A percentile compares a stretch with the other conserved stretches of the same genome.
Conservation (phyloP, 2,113 vertebrate species). For the Xenopus laevis region DNA sequence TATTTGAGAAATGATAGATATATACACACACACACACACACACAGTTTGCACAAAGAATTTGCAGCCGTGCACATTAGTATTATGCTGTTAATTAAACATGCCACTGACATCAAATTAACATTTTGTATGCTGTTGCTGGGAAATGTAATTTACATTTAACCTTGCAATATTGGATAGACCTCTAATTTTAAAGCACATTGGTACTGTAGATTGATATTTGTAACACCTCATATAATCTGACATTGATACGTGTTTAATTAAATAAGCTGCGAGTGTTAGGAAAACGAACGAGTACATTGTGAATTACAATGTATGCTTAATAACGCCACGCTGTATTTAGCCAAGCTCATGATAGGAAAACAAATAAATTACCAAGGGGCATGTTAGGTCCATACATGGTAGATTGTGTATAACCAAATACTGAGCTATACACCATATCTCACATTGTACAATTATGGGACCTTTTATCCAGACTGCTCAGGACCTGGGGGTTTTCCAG, state of each 20-base stretch:
- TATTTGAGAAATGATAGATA: no score
- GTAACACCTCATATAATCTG: constrained; percentile 25
- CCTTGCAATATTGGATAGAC: constrained; percentile 5
- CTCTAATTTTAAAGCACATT: constrained; percentile 3
- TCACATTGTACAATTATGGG: no score
- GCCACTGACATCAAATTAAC: constrained; percentile 36
- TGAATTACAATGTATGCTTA: not conserved
- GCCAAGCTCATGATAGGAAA: not conserved
- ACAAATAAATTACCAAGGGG: not conserved
- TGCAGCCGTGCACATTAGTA: constrained; percentile 20
- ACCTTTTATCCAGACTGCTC: no score
- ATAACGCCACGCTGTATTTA: not conserved
- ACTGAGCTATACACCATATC: no score
- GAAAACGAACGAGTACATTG: not conserved
- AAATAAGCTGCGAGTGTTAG: not conserved
- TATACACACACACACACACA: no score
- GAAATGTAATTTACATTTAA: constrained; percentile 7
- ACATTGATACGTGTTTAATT: constrained; percentile 18
- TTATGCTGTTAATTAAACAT: constrained; percentile 36
- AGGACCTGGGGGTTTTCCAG: no score
- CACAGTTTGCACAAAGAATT: not conserved
- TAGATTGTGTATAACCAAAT: no score
- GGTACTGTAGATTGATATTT: not conserved
- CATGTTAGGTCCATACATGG: no score
- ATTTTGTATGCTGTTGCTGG: constrained; percentile 21